phyloP scores from a whole-genome alignment of 2,113 vertebrate species.

The Psammodynastes pulverulentus region DNA sequence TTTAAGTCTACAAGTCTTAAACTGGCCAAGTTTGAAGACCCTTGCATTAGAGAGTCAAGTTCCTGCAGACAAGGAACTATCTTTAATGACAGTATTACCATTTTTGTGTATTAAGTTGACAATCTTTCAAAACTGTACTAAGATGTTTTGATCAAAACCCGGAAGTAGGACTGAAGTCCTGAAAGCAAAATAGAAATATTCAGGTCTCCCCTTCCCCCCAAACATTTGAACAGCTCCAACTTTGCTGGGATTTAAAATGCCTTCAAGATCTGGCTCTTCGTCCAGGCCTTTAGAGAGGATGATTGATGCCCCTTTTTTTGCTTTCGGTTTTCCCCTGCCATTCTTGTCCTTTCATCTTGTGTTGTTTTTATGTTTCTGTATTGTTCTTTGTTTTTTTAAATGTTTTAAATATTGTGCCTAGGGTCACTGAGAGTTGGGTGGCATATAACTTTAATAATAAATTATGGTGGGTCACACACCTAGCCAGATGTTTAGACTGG shows the following conservation, averaged over 20 bases:
- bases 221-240: neutral
- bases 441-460: neutral
- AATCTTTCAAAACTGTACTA: constrained; percentile 6
- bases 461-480: neutral
- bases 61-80: neutral
- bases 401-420: neutral
- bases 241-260: neutral
- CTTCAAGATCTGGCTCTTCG: neutral
- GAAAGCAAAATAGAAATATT: neutral
- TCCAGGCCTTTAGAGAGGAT: neutral
- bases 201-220: accelerated
- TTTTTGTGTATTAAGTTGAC: neutral
- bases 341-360: neutral
- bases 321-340: neutral
- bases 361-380: neutral
- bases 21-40: no score
- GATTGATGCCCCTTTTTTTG: neutral
- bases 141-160: neutral
- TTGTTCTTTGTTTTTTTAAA: neutral
- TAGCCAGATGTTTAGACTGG: neutral
- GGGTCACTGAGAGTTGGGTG: neutral
- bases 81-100: neutral
- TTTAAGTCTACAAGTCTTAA: no score
- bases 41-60: neutral
- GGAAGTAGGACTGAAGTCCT: neutral